Conservation (phyloP, 2,888 invertebrate species). For the Fragum whitleyi region DNA sequence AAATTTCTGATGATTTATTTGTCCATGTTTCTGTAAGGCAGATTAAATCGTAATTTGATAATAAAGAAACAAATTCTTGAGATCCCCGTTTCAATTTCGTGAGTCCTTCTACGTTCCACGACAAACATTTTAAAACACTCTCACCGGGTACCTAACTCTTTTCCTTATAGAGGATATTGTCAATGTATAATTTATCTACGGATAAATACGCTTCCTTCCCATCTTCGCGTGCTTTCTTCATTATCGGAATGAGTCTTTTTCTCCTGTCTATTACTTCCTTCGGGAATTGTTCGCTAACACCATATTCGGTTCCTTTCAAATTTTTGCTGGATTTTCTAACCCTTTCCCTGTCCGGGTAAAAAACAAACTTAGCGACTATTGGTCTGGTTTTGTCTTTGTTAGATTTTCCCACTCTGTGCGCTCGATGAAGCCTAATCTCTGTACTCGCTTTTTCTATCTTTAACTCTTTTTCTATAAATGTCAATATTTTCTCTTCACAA, state of each 20-base stretch:
- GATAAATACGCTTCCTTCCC: neutral
- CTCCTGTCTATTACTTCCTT: too few species aligned
- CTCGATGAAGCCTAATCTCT: conserved; percentile 33
- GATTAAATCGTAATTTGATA: neutral
- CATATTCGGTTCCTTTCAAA: conserved; percentile 31
- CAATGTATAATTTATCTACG: conserved; percentile 27
- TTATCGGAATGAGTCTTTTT: conserved; percentile 34
- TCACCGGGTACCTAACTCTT: neutral
- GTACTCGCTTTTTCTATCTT: conserved; percentile 24
- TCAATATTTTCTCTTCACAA: conserved; percentile 35
- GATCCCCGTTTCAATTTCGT: neutral
- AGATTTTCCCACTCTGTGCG: conserved; percentile 35
- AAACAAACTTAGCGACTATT: conserved; percentile 56
- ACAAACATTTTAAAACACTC: neutral
- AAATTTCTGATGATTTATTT: neutral
- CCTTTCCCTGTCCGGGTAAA: conserved; percentile 38
- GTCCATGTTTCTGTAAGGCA: conserved; percentile 5
- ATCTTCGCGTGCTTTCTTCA: conserved; percentile 31
- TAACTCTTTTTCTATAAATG: conserved; percentile 31
- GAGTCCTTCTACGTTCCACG: conserved; percentile 29
- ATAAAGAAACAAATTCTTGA: conserved; percentile 1
- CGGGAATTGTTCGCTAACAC: too few species aligned
- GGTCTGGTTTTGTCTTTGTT: conserved; percentile 26
- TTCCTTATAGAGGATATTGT: conserved; percentile 7
- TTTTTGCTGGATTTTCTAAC: conserved; percentile 36